Conservation (phyloP, 1,140 invertebrate genomes). For the Sitophilus oryzae region DNA sequence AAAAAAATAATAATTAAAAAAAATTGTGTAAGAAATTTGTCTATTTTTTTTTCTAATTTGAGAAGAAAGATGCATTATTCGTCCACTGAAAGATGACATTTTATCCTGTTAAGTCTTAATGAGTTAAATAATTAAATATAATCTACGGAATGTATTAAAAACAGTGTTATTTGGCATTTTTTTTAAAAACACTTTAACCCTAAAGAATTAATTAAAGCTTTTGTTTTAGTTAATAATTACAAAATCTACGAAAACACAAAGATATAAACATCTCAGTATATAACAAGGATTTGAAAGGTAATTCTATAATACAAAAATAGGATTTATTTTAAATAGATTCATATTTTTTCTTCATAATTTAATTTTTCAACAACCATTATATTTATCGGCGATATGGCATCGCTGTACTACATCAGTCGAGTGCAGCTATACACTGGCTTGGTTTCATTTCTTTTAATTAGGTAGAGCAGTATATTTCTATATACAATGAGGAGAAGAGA, state of each 20-base stretch:
- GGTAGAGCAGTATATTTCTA: not conserved
- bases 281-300: constrained; percentile 37
- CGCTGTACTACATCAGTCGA: constrained; percentile 26
- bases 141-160: constrained; percentile 43
- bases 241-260: constrained; percentile 36
- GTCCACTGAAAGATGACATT: too few species aligned
- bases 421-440: constrained; percentile 15
- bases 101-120: constrained; percentile 11
- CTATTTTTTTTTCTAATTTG: too few species aligned
- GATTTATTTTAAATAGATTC: constrained; percentile 28
- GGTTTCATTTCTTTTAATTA: not conserved
- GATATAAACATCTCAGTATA: constrained; percentile 35
- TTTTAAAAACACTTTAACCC: constrained; percentile 34
- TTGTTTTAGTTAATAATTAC: constrained; percentile 38
- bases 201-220: constrained; percentile 44
- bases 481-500: not conserved
- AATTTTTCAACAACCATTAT: constrained; percentile 19
- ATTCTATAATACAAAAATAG: constrained; percentile 40
- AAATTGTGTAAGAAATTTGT: too few species aligned
- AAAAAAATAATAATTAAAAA: too few species aligned
- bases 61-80: too few species aligned
- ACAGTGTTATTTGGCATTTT: constrained; percentile 43
- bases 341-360: constrained; percentile 5
- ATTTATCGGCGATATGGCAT: constrained; percentile 19
- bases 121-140: constrained; percentile 32